Evolutionary conservation across 1,140 invertebrate genomes (phyloP).

Genomic region (Melipona quadrifasciata): DNA sequence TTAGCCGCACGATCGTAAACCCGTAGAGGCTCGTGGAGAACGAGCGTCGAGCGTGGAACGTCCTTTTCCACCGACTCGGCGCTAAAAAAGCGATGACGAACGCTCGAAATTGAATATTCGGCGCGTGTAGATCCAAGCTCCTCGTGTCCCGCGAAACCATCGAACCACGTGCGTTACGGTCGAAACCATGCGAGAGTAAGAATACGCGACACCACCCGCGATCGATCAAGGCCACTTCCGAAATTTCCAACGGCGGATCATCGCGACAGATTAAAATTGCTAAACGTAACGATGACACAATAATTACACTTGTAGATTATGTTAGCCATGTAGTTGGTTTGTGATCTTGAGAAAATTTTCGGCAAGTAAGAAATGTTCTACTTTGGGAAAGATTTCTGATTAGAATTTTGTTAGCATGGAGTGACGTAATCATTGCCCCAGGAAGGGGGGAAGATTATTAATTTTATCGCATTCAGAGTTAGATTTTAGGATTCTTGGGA

Average conservation of each 20-base stretch:
- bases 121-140: slow-evolving; percentile 3
- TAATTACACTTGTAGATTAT: background rate
- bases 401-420: background rate
- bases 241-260: background rate
- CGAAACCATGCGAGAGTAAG: background rate
- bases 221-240: background rate
- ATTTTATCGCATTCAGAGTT: no score
- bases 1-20: slow-evolving; percentile 36
- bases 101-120: slow-evolving; percentile 24
- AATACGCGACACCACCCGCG: background rate
- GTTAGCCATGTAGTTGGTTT: background rate
- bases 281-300: background rate
- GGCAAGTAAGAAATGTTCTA: background rate
- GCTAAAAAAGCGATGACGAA: slow-evolving; percentile 35
- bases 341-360: background rate
- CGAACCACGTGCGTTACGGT: background rate
- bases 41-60: slow-evolving; percentile 3
- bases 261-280: background rate
- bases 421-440: no score
- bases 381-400: background rate
- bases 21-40: background rate
- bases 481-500: no score
- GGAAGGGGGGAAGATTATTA: no score
- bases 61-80: slow-evolving; percentile 27
- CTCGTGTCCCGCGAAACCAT: background rate